A percentile compares a stretch with the other conserved stretches of the same genome.
Evolutionary conservation across 2,113 vertebrate genomes (phyloP).

Genomic region (Gallinago jamesoni): DNA sequence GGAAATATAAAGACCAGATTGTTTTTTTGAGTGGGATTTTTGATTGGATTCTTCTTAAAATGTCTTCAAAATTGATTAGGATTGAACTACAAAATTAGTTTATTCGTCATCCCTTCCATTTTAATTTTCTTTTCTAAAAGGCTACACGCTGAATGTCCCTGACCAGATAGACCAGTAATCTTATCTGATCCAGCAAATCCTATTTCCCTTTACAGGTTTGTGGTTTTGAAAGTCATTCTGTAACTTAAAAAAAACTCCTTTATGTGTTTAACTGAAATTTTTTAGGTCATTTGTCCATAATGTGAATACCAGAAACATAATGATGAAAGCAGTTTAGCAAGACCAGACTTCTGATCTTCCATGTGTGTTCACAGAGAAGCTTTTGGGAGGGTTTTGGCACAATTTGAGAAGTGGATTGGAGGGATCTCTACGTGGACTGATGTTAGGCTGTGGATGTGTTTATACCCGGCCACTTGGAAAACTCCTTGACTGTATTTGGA

Average conservation of each 20-base stretch:
- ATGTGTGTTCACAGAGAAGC: not conserved
- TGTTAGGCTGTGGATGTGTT: not conserved
- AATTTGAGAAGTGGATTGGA: not conserved
- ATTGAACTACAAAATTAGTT: not conserved
- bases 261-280: slow-evolving; percentile 39
- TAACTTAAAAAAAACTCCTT: slow-evolving; percentile 29
- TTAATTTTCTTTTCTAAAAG: not conserved
- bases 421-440: not conserved
- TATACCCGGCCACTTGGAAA: not conserved
- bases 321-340: slow-evolving; percentile 41
- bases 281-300: slow-evolving; percentile 59
- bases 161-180: slow-evolving; percentile 9
- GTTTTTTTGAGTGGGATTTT: not conserved
- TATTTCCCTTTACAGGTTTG: slow-evolving; percentile 44
- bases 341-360: slow-evolving; percentile 33
- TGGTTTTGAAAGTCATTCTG: slow-evolving; percentile 32
- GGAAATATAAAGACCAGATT: not conserved
- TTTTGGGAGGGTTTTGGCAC: not conserved
- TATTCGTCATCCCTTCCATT: not conserved
- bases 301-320: slow-evolving; percentile 41
- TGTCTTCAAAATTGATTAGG: not conserved
- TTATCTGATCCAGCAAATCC: slow-evolving; percentile 60
- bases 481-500: not conserved
- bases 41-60: not conserved
- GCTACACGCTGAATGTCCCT: not conserved